phyloP scores from a whole-genome alignment of 2,113 vertebrate species.

The Heterochromis multidens region DNA sequence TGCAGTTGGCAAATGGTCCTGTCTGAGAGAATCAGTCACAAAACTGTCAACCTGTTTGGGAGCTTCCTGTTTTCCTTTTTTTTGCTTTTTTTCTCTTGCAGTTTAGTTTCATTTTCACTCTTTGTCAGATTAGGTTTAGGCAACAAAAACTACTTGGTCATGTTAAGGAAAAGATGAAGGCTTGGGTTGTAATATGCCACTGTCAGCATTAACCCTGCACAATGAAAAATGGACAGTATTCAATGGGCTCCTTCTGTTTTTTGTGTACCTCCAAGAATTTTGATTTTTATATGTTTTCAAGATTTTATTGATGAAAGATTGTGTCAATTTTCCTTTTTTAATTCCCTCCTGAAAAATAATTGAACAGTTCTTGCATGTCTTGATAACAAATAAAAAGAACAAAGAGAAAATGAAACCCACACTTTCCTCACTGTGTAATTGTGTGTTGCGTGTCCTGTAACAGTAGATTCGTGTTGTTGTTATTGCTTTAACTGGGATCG shows the following conservation, averaged over 20 bases:
- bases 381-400: slow-evolving; percentile 23
- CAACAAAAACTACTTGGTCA: too few relatives aligned
- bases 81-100: neutral
- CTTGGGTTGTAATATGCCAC: neutral
- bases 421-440: neutral
- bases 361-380: neutral
- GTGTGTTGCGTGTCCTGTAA: neutral
- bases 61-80: neutral
- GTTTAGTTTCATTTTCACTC: neutral
- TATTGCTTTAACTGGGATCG: neutral
- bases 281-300: neutral
- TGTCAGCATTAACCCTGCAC: neutral
- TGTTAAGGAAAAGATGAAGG: neutral
- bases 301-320: neutral
- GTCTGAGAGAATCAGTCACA: neutral
- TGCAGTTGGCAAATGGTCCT: neutral
- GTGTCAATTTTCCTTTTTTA: neutral
- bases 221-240: neutral
- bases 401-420: neutral
- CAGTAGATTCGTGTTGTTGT: neutral
- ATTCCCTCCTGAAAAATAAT: neutral
- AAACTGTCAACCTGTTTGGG: neutral
- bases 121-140: neutral
- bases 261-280: neutral
- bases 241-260: neutral